Evolutionary conservation across 2,113 vertebrate species (phyloP).

Genomic region (Clarias batrachus): DNA sequence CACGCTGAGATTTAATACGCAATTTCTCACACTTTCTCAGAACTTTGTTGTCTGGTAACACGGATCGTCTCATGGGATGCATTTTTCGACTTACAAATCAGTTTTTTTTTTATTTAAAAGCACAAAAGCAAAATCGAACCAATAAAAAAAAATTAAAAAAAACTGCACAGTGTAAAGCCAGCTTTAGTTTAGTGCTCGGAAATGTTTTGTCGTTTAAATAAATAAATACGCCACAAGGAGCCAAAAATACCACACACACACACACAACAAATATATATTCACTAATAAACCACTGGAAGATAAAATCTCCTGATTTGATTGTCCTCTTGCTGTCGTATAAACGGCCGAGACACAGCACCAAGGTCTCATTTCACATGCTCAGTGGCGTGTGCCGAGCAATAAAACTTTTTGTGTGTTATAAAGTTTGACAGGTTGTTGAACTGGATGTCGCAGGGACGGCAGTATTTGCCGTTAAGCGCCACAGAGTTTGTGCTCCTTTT

Average conservation of each 20-base stretch:
- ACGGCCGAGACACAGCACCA: neutral
- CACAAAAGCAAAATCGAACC: neutral
- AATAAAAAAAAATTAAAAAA: too few relatives aligned
- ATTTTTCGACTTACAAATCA: neutral
- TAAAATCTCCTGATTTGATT: slow-evolving; percentile 52
- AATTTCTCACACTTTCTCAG: neutral
- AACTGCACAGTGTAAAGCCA: neutral
- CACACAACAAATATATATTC: slow-evolving; percentile 47
- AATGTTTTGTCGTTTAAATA: slow-evolving; percentile 40
- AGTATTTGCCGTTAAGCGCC: slow-evolving; percentile 80
- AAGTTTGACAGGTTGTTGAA: slow-evolving; percentile 92
- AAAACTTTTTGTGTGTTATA: slow-evolving; percentile 94
- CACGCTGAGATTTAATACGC: too few relatives aligned
- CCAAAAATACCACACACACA: slow-evolving; percentile 50
- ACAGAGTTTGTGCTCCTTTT: slow-evolving; percentile 75
- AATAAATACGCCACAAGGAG: slow-evolving; percentile 44
- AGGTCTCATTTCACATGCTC: slow-evolving; percentile 82
- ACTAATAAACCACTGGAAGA: slow-evolving; percentile 43
- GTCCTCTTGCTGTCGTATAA: slow-evolving; percentile 51
- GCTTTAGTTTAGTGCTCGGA: slow-evolving; percentile 27
- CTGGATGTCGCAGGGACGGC: slow-evolving; percentile 86
- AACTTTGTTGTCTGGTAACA: neutral
- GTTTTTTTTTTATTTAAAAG: neutral
- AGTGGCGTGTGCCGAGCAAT: slow-evolving; percentile 85
- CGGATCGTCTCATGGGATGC: neutral